Evolutionary conservation across 2,888 invertebrate genomes (phyloP).

Genomic region (Herminia tarsipennalis): DNA sequence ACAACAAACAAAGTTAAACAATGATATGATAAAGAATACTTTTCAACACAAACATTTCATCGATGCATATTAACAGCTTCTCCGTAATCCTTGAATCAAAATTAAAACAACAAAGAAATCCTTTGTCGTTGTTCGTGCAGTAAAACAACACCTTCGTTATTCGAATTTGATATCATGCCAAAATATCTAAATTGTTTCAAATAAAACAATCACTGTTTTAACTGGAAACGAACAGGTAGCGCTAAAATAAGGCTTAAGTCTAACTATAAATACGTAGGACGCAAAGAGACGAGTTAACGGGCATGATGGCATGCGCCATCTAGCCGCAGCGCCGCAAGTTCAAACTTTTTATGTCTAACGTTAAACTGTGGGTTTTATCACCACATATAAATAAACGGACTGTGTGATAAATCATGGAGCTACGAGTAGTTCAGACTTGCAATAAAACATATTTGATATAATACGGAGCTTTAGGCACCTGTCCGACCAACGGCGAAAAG

Average conservation of each 20-base stretch:
- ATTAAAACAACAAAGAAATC: slow-evolving; percentile 1
- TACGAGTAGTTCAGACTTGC: slow-evolving; percentile 32
- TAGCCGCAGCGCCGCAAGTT: slow-evolving; percentile 47
- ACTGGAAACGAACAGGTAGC: slow-evolving; percentile 26
- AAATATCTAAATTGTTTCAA: slow-evolving; percentile 25
- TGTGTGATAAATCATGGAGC: slow-evolving; percentile 55
- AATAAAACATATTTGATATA: slow-evolving; percentile 51
- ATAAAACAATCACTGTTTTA: slow-evolving; percentile 25
- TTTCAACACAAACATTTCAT: no score
- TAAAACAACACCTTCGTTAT: slow-evolving; percentile 4
- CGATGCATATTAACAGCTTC: not conserved
- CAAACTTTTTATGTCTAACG: slow-evolving; percentile 51
- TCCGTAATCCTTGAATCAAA: not conserved
- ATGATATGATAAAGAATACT: no score
- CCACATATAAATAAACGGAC: slow-evolving; percentile 57
- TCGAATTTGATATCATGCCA: slow-evolving; percentile 5
- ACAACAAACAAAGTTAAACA: no score
- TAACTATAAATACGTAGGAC: not conserved
- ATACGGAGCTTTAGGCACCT: slow-evolving; percentile 34
- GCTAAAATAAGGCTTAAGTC: slow-evolving; percentile 11
- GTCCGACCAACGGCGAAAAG: no score
- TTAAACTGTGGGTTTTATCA: slow-evolving; percentile 59
- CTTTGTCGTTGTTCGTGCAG: not conserved
- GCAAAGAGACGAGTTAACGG: slow-evolving; percentile 21
- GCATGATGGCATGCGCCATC: slow-evolving; percentile 35